Conservation (phyloP, 1,140 invertebrate genomes). For the Cephus cinctus region DNA sequence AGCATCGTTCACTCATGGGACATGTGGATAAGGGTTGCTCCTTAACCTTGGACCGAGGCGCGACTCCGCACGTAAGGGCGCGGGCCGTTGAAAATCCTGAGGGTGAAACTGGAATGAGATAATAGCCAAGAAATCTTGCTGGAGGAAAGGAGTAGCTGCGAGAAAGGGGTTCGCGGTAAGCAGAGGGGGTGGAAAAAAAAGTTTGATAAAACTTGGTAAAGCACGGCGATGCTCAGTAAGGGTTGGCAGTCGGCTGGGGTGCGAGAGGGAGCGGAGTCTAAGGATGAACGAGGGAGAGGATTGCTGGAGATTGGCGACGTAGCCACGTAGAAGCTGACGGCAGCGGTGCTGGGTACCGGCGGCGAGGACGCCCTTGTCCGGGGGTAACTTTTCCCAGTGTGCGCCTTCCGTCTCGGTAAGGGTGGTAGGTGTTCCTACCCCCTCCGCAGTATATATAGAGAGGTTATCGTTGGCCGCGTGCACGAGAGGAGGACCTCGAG, state of each 20-base stretch:
- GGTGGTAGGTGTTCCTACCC: constrained; percentile 4
- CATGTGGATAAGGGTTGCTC: constrained; percentile 6
- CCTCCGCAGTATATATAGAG: too few relatives aligned
- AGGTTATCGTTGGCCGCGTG: too few relatives aligned
- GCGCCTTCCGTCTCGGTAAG: constrained; percentile 20
- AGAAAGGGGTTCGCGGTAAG: neutral
- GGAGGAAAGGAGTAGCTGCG: neutral
- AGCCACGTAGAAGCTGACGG: constrained; percentile 5
- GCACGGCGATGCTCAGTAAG: constrained; percentile 13
- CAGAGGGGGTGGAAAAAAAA: constrained; percentile 30
- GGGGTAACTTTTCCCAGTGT: constrained; percentile 14
- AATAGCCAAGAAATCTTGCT: neutral
- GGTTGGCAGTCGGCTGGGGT: constrained; percentile 22
- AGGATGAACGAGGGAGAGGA: constrained; percentile 16
- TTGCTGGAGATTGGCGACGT: constrained; percentile 7
- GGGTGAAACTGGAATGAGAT: neutral
- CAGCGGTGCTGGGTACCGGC: constrained; percentile 21
- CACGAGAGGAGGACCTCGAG: too few relatives aligned
- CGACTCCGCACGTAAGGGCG: neutral
- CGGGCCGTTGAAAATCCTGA: too few relatives aligned
- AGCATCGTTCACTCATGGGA: too few relatives aligned
- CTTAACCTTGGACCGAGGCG: constrained; percentile 4
- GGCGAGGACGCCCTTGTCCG: constrained; percentile 15
- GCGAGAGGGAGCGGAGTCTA: constrained; percentile 20
- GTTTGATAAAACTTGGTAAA: constrained; percentile 36